A percentile compares a stretch with the other conserved stretches of the same genome.
Evolutionary conservation across 2,797 vertebrate genomes (phyloP).

Genomic region (Valencia hispanica): DNA sequence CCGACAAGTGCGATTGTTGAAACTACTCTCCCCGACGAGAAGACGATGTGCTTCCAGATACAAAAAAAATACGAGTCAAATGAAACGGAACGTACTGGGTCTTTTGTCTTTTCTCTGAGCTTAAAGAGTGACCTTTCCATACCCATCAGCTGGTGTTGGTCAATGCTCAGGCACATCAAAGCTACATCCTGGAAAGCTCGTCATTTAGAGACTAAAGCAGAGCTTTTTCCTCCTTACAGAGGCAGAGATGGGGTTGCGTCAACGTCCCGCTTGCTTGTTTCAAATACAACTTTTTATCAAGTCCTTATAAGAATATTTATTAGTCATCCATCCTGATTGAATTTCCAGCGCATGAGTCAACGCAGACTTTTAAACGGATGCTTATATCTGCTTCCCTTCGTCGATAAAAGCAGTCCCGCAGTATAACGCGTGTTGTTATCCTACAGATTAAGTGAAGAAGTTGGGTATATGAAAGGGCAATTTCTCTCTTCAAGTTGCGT

Average conservation of each 20-base stretch:
- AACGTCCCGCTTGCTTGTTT: conserved; percentile 50
- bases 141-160: conserved; percentile 1
- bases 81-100: not conserved
- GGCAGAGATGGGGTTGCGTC: conserved; percentile 33
- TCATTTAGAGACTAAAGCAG: conserved; percentile 34
- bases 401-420: conserved; percentile 51
- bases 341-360: conserved; percentile 95
- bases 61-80: conserved; percentile 12
- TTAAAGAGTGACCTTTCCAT: conserved; percentile 26
- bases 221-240: conserved; percentile 39
- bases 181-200: conserved; percentile 37
- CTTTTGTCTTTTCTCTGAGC: conserved; percentile 10
- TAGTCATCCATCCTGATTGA: conserved; percentile 84
- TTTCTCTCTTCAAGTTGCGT: conserved; percentile 37
- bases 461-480: conserved; percentile 37
- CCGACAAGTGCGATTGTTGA: conserved; percentile 71
- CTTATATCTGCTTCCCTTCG: conserved; percentile 57
- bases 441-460: conserved; percentile 37
- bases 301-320: conserved; percentile 38
- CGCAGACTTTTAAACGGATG: conserved; percentile 84
- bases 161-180: conserved; percentile 40
- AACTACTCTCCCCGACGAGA: conserved; percentile 55
- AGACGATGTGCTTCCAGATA: conserved; percentile 38
- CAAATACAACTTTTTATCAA: conserved; percentile 74
- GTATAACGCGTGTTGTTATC: conserved; percentile 29